Evolutionary conservation across 2,888 invertebrate species (phyloP), one percentile per base, ranked within the genome.

Genomic region (Stenolophus ochropezus): DNA sequence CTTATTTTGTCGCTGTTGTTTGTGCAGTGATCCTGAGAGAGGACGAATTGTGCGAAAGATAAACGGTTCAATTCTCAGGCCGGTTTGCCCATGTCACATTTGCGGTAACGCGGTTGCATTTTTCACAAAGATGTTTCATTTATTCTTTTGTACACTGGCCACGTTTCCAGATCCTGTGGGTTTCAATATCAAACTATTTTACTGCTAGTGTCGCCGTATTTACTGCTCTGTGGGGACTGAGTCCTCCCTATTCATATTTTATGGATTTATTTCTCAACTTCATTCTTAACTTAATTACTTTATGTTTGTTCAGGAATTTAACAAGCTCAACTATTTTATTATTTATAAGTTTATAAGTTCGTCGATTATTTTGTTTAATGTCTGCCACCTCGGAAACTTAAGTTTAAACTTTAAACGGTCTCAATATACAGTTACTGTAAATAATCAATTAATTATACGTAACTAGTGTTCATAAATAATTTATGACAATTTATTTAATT

Each of bases 71-170:
- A 79, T 79, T 69, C 69, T 65, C 61, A 49, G 78, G 47, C 23
- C 25, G 49, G 42, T 58, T 77, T 49, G 71, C 53, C 51, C 20
- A 51, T 79, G 69, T 69, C 65, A 79, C 69, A 51, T 51, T 69
- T 71, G 76, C 16, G 56, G 56, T 58, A 56, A 33, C 53, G 16
- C 33, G 21, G 58, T 58, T 76, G 76, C 76, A 79, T 79, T 79
- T 79, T 65, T 79, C 79, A 79, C 69, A 65, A 65, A 69, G 51
- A 79, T 79, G 69, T 79, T 69, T 51, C 69, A 51, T 79, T 79
- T 56, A 58, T 76, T 56, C 16, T 51, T 79, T 71, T 79, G 65
- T 71, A 71, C 23, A 27, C 53, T 79, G 79, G 71, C 79, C 79
- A 79, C 71, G 79, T 79, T 79, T 79, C 69, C 18, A 5, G 61